Percentiles rank a stretch among this genome's conserved stretches.
Conservation (phyloP, 2,888 invertebrate species). For the Heliconius aoede region DNA sequence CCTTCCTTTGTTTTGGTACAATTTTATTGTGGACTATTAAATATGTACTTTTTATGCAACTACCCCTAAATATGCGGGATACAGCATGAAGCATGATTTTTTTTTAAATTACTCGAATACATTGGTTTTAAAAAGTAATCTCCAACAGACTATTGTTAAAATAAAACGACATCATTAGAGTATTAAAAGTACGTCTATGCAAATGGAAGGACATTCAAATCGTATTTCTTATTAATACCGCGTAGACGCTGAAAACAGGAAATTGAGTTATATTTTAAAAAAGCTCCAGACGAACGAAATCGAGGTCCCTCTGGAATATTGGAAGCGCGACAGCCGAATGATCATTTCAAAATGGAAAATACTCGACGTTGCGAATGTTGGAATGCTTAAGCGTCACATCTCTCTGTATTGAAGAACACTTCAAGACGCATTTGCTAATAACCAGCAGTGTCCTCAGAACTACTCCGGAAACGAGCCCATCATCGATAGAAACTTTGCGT, state of each 20-base stretch:
- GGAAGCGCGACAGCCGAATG: slow-evolving; percentile 54
- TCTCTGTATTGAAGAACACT: slow-evolving; percentile 70
- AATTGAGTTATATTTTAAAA: slow-evolving; percentile 47
- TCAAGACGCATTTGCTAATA: slow-evolving; percentile 70
- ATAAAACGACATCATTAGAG: neutral
- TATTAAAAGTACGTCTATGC: neutral
- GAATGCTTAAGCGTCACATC: slow-evolving; percentile 45
- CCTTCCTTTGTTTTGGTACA: neutral
- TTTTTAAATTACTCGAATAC: too few relatives aligned
- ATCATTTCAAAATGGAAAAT: slow-evolving; percentile 73
- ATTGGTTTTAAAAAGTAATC: neutral
- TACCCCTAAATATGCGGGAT: too few relatives aligned
- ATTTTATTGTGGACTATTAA: neutral
- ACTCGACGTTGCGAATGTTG: slow-evolving; percentile 57
- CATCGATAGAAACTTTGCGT: neutral
- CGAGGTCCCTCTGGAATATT: slow-evolving; percentile 40
- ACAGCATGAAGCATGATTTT: too few relatives aligned
- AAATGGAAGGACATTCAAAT: slow-evolving; percentile 15
- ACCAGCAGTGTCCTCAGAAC: neutral
- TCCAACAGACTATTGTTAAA: neutral
- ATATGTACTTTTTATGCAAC: neutral
- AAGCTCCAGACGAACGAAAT: slow-evolving; percentile 29
- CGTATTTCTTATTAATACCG: slow-evolving; percentile 26
- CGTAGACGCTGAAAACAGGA: slow-evolving; percentile 43
- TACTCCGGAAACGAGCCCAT: neutral